phyloP scores from a whole-genome alignment of 2,888 invertebrate species.

The Branchellion lobata region DNA sequence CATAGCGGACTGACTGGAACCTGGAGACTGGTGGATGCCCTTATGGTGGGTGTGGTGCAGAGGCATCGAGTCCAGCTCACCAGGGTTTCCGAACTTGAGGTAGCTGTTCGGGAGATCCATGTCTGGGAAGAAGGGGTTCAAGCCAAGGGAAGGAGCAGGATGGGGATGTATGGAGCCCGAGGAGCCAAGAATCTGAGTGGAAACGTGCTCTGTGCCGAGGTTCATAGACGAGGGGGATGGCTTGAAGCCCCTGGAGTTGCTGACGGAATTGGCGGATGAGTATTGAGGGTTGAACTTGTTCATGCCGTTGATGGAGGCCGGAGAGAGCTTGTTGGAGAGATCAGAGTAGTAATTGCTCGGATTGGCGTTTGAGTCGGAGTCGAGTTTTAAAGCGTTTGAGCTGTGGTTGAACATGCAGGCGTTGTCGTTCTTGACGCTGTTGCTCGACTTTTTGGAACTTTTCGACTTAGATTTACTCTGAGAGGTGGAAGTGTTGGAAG shows the following conservation, averaged over 20 bases:
- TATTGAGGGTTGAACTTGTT: conserved; percentile 35
- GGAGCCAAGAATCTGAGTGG: conserved; percentile 34
- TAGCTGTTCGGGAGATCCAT: conserved; percentile 42
- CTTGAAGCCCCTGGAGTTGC: neutral
- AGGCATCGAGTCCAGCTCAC: conserved; percentile 14
- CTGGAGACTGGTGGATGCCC: conserved; percentile 21
- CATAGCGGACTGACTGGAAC: conserved; percentile 23
- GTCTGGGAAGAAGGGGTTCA: conserved; percentile 39
- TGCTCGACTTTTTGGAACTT: conserved; percentile 37
- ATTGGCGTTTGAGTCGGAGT: too few relatives aligned
- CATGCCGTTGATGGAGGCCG: too few relatives aligned
- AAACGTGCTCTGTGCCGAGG: conserved; percentile 35
- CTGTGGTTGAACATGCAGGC: conserved; percentile 40
- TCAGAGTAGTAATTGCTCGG: conserved; percentile 11
- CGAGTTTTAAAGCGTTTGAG: neutral
- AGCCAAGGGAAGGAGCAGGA: conserved; percentile 19
- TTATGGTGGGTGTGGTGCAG: conserved; percentile 30
- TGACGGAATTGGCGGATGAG: neutral
- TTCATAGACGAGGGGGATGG: neutral
- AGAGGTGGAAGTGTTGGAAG: neutral
- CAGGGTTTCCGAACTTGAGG: conserved; percentile 30
- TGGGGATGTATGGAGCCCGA: conserved; percentile 31
- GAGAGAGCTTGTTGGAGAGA: neutral
- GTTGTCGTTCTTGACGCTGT: conserved; percentile 23
- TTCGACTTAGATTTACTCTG: conserved; percentile 31